A percentile compares a stretch with the other conserved stretches of the same genome.
Conservation (phyloP, 2,797 vertebrate species). For the Hyperoplus lanceolatus region DNA sequence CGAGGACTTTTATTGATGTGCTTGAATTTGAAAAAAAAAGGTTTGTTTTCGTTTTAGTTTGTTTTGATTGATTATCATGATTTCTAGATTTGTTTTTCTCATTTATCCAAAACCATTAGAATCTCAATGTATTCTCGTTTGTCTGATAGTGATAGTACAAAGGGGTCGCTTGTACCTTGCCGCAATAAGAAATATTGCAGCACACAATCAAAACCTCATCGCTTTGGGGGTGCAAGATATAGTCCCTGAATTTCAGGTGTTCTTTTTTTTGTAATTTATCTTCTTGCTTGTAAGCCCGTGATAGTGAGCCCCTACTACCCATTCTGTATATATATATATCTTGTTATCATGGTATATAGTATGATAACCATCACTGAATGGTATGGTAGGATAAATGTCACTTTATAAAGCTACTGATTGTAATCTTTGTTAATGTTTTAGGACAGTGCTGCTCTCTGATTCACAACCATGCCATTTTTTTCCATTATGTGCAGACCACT, state of each 20-base stretch:
- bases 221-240: constrained; percentile 58
- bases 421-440: constrained; percentile 70
- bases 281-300: constrained; percentile 46
- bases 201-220: constrained; percentile 72
- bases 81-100: constrained; percentile 63
- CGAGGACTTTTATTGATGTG: constrained; percentile 67
- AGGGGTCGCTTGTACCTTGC: constrained; percentile 58
- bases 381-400: constrained; percentile 72
- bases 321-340: constrained; percentile 65
- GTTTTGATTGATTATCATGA: constrained; percentile 58
- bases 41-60: constrained; percentile 37
- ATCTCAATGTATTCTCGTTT: constrained; percentile 46
- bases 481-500: constrained; percentile 57
- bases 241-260: constrained; percentile 49
- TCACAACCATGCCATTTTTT: constrained; percentile 44
- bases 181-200: constrained; percentile 71
- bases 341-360: constrained; percentile 50
- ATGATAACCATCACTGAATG: constrained; percentile 64
- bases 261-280: constrained; percentile 53
- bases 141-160: constrained; percentile 38
- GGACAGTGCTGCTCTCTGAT: constrained; percentile 58
- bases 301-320: constrained; percentile 35
- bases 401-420: constrained; percentile 86
- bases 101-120: constrained; percentile 58
- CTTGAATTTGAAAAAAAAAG: constrained; percentile 52